Base-by-base conservation (phyloP, 2,113 vertebrate species). In the Thinocorus orbignyianus region DNA sequence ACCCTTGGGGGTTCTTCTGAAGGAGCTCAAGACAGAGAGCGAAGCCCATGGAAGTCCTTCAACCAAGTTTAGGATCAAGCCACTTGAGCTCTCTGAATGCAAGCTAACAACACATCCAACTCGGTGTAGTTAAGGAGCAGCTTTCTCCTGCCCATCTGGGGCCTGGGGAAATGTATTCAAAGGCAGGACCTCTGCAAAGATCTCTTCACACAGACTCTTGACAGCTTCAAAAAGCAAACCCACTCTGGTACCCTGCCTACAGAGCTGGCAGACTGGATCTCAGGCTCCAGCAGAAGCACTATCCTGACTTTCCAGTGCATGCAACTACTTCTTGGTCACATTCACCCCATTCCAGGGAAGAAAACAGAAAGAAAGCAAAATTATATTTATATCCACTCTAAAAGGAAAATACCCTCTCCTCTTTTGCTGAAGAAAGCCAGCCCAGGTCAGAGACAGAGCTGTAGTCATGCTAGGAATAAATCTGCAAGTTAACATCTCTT, bases 61-160 rank as follows among this genome's bases (percentile, higher is more conserved):
- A 89, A 28, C 22, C 30, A 85, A 66, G 42, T 39, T 89, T 49
- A 77, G 77, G 48, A 83, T 48, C 26, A 19, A 61, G 35, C 17
- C 28, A 46, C 61, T 65, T 35, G 2, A 60, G 49, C 9, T 25
- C 54, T 78, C 7, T 37, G 65, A 85, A 64, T 30, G n/a, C 37
- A 74, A 13, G 41, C 28, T 68, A 91, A 68, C 30, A 14, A 39
- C 31, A 48, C 3, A 6, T 33, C 60, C 14, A 86, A 73, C 64
- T 28, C 0, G 0, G 0, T 10, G 42, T 33, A 26, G 57, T 60
- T 71, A 78, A 60, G 54, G 3, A 78, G 19, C 31, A 86, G 46
- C 60, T 19, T 54, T 35, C 42, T 64, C 52, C 57, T 49, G n/a
- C 31, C 54, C 82, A 72, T 30, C 54, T 48, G 26, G 20, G 28